phyloP scores from a whole-genome alignment of 2,797 vertebrate genomes.

The Gymnocypris eckloni region DNA sequence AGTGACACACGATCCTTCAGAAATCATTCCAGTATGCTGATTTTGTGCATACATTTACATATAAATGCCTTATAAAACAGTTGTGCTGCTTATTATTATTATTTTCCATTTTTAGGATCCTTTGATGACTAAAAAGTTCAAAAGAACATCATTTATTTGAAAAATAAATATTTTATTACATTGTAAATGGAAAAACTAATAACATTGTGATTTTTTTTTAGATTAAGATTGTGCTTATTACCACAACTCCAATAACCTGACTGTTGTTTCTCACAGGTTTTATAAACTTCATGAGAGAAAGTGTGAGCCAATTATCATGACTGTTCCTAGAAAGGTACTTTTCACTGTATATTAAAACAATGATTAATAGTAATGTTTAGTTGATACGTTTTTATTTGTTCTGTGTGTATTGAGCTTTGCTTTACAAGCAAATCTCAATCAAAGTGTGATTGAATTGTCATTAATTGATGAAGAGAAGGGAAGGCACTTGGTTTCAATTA shows the following conservation, averaged over 20 bases:
- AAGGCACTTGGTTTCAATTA: neutral
- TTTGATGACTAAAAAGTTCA: neutral
- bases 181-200: neutral
- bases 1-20: neutral
- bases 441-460: neutral
- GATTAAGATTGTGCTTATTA: neutral
- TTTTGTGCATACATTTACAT: neutral
- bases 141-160: neutral
- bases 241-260: neutral
- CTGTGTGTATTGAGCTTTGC: neutral
- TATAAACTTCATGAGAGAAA: conserved; percentile 93
- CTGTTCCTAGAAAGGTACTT: conserved; percentile 89
- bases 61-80: neutral
- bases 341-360: neutral
- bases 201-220: neutral
- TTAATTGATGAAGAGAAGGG: neutral
- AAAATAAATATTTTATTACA: no score
- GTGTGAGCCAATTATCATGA: conserved; percentile 93
- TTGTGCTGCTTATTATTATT: neutral
- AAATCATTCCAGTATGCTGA: neutral
- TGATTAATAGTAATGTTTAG: neutral
- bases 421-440: neutral
- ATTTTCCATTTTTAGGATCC: neutral
- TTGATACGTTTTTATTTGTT: neutral
- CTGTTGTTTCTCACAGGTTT: conserved; percentile 78